Evolutionary conservation across 1,140 invertebrate species (phyloP), one percentile per base, ranked within the genome.

Genomic region (Pachypeltis micranthus): DNA sequence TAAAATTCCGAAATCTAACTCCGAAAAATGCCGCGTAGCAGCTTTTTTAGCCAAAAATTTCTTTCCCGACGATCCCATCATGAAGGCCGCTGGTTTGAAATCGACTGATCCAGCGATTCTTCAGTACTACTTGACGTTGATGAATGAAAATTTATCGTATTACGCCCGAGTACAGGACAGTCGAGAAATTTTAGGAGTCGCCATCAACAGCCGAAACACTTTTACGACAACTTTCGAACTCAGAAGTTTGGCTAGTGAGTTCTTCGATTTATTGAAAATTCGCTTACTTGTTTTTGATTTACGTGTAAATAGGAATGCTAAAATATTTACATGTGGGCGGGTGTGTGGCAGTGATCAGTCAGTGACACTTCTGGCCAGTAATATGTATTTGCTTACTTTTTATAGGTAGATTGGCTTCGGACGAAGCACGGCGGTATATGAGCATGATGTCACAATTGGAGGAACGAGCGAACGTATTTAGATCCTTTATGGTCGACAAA

Each of bases 101-200:
- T 12, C 14, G 27, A 61, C 29, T 14, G 34, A 61, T 31, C 59
- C 59, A 27, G 59, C 29, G 2, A 61, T 61, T 16, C 34, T 61
- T 14, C 34, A 61, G 34, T 61, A 44, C 39, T 44, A 29, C 39
- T 19, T 61, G 34, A 61, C 34, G 12, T n/a, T 34, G 2, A 47
- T 61, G 31, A 61, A 61, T 19, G 59, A 61, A 3, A 25, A 51
- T n/a, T 44, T 44, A 39, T 23, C 59, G 16, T 24, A 16, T 16
- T 61, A 61, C 59, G 59, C 59, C 14, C 21, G n/a, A 28, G 58
- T 59, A 4, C 58, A 29, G 4, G 59, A 61, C 21, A 61, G 59
- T 25, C n/a, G 59, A 10, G 59, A 61, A 44, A 44, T 61, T 7
- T 25, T 61, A 16, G 59, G 59, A 3, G 59, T 61, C n/a, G 34